These are phyloP conservation scores for Caenorhabditis zanzibari DNA, from an alignment of 2,888 invertebrate species.

Conservation along the genomic window DNA sequence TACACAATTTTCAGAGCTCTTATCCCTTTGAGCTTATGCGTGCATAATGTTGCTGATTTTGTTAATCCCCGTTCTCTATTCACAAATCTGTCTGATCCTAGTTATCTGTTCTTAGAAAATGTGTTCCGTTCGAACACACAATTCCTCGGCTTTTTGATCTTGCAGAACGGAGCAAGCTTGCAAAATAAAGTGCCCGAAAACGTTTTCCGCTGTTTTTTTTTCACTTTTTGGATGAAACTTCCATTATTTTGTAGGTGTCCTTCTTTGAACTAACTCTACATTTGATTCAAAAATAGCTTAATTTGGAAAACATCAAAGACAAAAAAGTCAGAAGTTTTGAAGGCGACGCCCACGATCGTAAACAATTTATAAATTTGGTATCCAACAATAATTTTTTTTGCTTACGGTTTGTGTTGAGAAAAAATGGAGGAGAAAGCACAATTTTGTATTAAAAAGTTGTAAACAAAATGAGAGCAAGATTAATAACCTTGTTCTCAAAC, in stretches of 20 bases:
- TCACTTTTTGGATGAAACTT: not conserved
- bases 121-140: not conserved
- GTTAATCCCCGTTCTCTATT: slow-evolving; percentile 7
- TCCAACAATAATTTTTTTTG: not conserved
- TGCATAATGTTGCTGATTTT: slow-evolving; percentile 9
- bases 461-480: not conserved
- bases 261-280: not conserved
- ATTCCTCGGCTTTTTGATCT: not conserved
- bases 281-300: slow-evolving; percentile 4
- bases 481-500: not conserved
- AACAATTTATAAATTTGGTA: slow-evolving; percentile 1
- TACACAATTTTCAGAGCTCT: not conserved
- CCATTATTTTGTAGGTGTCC: not conserved
- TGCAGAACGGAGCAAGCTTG: not conserved
- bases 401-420: slow-evolving; percentile 2
- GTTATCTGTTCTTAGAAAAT: slow-evolving; percentile 17
- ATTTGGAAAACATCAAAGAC: not conserved
- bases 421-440: not conserved
- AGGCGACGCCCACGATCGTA: slow-evolving; percentile 8
- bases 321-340: slow-evolving; percentile 6
- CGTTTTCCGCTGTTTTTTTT: too few relatives aligned
- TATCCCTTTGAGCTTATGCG: not conserved
- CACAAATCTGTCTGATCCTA: slow-evolving; percentile 32
- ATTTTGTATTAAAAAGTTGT: not conserved
- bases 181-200: not conserved